Evolutionary conservation across 2,888 invertebrate species (phyloP).

Genomic region (Leptinotarsa rubiginosa): DNA sequence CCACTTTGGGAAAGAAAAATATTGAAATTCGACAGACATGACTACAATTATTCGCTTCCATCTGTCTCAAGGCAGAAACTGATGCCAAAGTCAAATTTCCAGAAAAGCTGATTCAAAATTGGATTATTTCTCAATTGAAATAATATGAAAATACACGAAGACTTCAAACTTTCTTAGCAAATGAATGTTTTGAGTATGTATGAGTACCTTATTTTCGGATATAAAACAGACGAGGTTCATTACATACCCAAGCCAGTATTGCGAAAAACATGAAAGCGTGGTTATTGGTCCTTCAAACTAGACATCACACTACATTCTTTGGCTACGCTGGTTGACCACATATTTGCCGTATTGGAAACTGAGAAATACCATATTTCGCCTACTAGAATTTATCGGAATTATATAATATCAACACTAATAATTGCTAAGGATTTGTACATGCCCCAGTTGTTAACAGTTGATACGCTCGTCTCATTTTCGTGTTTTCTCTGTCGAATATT

Average conservation of each 20-base stretch:
- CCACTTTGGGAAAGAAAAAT: too few relatives aligned
- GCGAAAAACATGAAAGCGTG: constrained; percentile 9
- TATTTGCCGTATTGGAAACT: not conserved
- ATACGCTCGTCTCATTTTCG: not conserved
- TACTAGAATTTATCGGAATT: not conserved
- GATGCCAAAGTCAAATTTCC: too few relatives aligned
- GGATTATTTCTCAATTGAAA: too few relatives aligned
- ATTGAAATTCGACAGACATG: too few relatives aligned
- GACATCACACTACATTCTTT: not conserved
- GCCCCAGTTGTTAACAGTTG: constrained; percentile 17
- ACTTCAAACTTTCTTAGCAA: too few relatives aligned
- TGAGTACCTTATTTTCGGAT: too few relatives aligned
- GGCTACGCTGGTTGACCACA: constrained; percentile 5
- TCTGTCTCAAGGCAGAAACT: too few relatives aligned
- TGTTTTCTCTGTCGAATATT: constrained; percentile 10
- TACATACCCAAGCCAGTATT: not conserved
- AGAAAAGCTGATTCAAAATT: too few relatives aligned
- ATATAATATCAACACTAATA: constrained; percentile 3
- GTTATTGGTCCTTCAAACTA: not conserved
- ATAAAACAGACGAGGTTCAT: not conserved
- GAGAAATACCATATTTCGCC: constrained; percentile 8
- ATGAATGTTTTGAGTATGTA: too few relatives aligned
- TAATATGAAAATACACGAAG: too few relatives aligned
- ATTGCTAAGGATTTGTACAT: constrained; percentile 9
- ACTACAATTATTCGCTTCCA: too few relatives aligned